phyloP scores from a whole-genome alignment of 2,113 vertebrate species.

The Tragelaphus buxtoni region DNA sequence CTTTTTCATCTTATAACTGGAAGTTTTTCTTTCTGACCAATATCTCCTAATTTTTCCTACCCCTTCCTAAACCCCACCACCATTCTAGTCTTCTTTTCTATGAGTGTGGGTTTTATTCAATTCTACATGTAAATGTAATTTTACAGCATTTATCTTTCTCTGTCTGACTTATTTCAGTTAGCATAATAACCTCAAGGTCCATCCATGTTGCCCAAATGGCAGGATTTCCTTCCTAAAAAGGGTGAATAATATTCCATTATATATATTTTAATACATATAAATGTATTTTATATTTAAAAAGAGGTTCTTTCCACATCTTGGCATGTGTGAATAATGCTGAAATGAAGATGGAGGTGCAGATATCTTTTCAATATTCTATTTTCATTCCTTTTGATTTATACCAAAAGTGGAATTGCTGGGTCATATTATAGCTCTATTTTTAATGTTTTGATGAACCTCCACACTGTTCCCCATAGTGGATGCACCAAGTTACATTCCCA shows the following conservation, averaged over 20 bases:
- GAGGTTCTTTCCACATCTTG: background rate
- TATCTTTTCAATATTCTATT: background rate
- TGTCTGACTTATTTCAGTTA: background rate
- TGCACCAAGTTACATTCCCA: background rate
- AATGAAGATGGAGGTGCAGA: background rate
- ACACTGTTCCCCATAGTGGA: background rate
- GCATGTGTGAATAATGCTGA: background rate
- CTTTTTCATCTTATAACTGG: background rate
- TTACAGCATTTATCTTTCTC: background rate
- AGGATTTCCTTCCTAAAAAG: background rate
- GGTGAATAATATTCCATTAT: background rate
- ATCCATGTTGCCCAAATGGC: background rate
- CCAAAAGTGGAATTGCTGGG: background rate
- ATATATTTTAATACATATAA: background rate
- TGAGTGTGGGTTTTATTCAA: background rate
- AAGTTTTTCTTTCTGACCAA: background rate
- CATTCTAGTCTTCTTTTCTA: background rate
- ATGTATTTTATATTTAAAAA: background rate
- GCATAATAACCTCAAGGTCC: background rate
- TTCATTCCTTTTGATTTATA: background rate
- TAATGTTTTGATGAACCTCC: background rate
- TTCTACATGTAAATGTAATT: background rate
- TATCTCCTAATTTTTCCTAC: background rate
- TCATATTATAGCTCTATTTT: background rate
- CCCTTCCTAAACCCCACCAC: background rate